Base-by-base conservation (phyloP, 2,888 invertebrate genomes). In the Uropetala carovei region DNA sequence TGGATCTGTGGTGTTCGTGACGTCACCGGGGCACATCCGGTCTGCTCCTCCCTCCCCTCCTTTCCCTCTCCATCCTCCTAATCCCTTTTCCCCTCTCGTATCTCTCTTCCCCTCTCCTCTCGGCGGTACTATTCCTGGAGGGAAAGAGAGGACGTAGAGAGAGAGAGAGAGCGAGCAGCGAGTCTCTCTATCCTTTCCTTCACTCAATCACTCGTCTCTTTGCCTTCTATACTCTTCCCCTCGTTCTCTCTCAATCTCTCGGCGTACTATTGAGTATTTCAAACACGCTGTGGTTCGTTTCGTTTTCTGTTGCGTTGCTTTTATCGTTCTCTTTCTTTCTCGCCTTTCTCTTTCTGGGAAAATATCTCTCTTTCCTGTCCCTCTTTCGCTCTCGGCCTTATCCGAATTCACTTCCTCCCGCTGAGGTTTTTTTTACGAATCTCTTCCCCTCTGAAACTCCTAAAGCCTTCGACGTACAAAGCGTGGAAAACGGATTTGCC, bases 1-100 rank as follows among this genome's bases (percentile, higher is more conserved):
- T 89, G 89, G 60, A 60, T 89, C 60, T n/a, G 83, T 83, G 83
- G 57, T 14, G 83, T 83, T 27, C 64, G 89, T 89, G 89, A 89
- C 89, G 89, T 89, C 18, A 64, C 43, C 89, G 68, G 43, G 11
- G 9, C 27, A 58, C 89, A 89, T 58, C 58, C 64, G 59, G 58
- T 58, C 27, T 89, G 64, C 64, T 16, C 64, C 64, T 64, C 22
- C 86, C 86, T 86, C 89, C 60, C 75, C 27, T 43, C 81, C n/a
- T 13, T 22, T 30, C 16, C 81, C 18, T 27, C 81, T 13, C 30
- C 18, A 22, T 43, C 30, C 7, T 13, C 57, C 56, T 83, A 43
- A 43, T 43, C 43, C 5, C 43, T 43, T 83, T 57, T 27, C 57
- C 83, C n/a, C 83, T 2, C 56, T 83, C 57, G 10, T 18, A 16